phyloP scores from a whole-genome alignment of 2,113 vertebrate genomes.

The Chlamydotis undulata region DNA sequence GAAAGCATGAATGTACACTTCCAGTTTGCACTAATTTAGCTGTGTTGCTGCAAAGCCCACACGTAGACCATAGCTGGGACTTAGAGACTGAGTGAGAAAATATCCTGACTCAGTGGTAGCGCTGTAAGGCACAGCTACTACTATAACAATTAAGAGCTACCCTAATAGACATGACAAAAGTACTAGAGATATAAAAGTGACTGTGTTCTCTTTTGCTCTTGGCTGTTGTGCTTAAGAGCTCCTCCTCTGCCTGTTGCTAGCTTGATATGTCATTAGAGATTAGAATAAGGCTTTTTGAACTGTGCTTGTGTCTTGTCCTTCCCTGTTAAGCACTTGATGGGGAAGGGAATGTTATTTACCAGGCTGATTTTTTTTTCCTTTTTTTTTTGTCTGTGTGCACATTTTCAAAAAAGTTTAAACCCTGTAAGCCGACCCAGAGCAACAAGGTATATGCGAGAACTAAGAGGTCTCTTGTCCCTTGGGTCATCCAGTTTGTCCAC shows the following conservation, averaged over 20 bases:
- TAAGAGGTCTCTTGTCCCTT: neutral
- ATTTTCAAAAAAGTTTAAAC: neutral
- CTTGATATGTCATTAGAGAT: neutral
- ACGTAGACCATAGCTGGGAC: fast-evolving
- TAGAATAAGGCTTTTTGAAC: neutral
- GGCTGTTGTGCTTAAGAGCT: neutral
- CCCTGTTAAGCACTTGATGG: neutral
- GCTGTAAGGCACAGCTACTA: neutral
- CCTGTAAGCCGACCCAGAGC: neutral
- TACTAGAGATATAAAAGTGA: neutral
- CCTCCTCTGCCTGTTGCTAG: neutral
- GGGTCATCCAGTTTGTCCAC: neutral
- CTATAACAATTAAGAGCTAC: neutral
- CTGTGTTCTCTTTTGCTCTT: neutral
- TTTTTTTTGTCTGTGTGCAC: neutral
- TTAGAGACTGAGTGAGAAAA: neutral
- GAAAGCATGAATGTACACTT: neutral
- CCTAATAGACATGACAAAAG: neutral
- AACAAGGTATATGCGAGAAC: neutral
- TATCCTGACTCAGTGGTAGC: neutral
- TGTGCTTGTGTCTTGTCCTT: neutral
- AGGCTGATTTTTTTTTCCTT: neutral
- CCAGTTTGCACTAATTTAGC: neutral
- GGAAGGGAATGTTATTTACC: neutral
- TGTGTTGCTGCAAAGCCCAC: neutral